Conservation (phyloP, 2,888 invertebrate species). For the Phorcus lineatus region DNA sequence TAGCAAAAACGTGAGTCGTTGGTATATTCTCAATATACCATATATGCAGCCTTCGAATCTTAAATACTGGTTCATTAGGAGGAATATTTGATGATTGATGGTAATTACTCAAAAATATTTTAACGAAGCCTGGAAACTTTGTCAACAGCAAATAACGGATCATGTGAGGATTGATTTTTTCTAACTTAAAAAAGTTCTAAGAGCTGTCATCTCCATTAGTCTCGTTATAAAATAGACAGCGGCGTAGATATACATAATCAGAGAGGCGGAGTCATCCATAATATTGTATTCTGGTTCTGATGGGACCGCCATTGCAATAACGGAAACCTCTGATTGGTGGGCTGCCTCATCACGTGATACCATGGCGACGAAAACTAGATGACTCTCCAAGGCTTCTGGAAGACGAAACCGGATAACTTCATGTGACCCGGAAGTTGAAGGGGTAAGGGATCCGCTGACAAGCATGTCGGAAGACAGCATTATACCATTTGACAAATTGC, state of each 20-base stretch:
- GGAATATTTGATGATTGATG: too few species aligned
- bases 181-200: too few species aligned
- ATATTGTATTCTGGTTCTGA: neutral
- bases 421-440: neutral
- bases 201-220: neutral
- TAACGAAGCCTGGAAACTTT: too few species aligned
- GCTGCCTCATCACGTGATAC: neutral
- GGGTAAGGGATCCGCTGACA: neutral
- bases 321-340: neutral
- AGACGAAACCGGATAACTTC: neutral
- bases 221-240: neutral
- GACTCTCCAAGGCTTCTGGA: neutral
- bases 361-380: neutral
- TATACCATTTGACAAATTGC: neutral
- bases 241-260: neutral
- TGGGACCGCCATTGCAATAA: neutral
- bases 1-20: too few species aligned
- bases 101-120: too few species aligned
- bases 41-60: too few species aligned
- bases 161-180: too few species aligned
- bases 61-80: too few species aligned
- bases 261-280: neutral
- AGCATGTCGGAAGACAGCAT: neutral
- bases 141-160: too few species aligned
- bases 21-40: too few species aligned